These are phyloP conservation scores for Pogonomyrmex barbatus DNA, from an alignment of 1,140 invertebrate species.

Conservation along the genomic window DNA sequence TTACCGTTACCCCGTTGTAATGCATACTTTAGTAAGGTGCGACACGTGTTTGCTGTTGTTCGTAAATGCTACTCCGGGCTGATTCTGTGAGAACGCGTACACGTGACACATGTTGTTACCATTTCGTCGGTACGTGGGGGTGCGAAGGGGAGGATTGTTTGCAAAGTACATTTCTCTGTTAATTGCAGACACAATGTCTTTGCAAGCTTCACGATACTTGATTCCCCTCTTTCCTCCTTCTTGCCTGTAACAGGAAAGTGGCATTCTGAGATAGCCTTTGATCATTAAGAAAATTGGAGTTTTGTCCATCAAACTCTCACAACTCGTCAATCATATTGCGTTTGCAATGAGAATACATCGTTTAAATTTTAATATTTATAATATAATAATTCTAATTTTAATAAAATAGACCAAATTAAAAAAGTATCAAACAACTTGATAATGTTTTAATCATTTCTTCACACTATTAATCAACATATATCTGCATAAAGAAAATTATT, in stretches of 20 bases:
- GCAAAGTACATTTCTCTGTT: slow-evolving; percentile 70
- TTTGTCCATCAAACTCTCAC: not conserved
- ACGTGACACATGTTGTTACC: slow-evolving; percentile 67
- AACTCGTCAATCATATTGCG: not conserved
- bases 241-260: not conserved
- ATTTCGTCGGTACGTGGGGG: slow-evolving; percentile 50
- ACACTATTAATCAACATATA: not conserved
- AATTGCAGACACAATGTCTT: slow-evolving; percentile 63
- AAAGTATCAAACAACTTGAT: not conserved
- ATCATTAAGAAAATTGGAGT: not conserved
- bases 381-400: not conserved
- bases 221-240: not conserved
- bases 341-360: not conserved
- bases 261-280: not conserved
- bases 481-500: not conserved
- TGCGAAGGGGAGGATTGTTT: not conserved
- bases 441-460: slow-evolving; percentile 1
- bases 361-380: not conserved
- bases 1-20: slow-evolving; percentile 52
- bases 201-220: slow-evolving; percentile 54
- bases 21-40: slow-evolving; percentile 68
- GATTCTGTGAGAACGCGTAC: slow-evolving; percentile 71
- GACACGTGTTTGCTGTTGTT: slow-evolving; percentile 74
- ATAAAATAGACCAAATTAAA: not conserved
- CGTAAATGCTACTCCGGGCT: slow-evolving; percentile 67